Base-by-base conservation (phyloP, 2,888 invertebrate genomes). In the Parapristionchus giblindavisi region DNA sequence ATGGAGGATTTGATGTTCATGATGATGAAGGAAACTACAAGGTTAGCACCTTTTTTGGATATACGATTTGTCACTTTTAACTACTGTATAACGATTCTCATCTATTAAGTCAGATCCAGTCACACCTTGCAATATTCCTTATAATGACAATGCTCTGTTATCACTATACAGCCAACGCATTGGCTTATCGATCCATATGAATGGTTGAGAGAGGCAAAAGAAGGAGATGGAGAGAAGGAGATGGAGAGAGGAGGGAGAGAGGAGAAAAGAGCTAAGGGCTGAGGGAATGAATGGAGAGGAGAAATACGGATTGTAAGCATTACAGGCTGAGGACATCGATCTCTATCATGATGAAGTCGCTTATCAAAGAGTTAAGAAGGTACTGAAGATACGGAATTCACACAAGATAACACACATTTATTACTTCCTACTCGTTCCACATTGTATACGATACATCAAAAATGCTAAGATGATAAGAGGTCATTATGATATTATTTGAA, bases 281-380 rank as follows among this genome's bases (percentile, higher is more conserved):
- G 66, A 24, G 54, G 56, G 38, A 40, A 27, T 66, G 8, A 63
- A 63, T 51, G 17, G 3, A 6, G 43, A 36, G 17, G 3, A 6
- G 43, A 65, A 68, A 51, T 36, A n/a, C n/a, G 27, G 14, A 40
- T 76, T 75, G n/a, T n/a, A n/a, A n/a, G n/a, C n/a, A n/a, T n/a
- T 75, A 68, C 43, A 84, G 77, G 79, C 78, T 11, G 72, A 78
- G 38, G 78, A 83, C 40, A 80, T 85, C 66, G 81, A 85, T 58
- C 80, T 85, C 11, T 65, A 84, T 61, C 84, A 85, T 74, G 77
- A 83, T 74, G 84, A 85, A 58, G 84, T 85, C 14, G 85, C 85
- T 38, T 85, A 85, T 71, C 14, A 73, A 38, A 43, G 73, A 61
- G 48, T 51, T 1, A 48, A 61, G 51, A 73, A 73, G 73, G 73